Conservation (phyloP, 2,113 vertebrate species). For the Clupea harengus region DNA sequence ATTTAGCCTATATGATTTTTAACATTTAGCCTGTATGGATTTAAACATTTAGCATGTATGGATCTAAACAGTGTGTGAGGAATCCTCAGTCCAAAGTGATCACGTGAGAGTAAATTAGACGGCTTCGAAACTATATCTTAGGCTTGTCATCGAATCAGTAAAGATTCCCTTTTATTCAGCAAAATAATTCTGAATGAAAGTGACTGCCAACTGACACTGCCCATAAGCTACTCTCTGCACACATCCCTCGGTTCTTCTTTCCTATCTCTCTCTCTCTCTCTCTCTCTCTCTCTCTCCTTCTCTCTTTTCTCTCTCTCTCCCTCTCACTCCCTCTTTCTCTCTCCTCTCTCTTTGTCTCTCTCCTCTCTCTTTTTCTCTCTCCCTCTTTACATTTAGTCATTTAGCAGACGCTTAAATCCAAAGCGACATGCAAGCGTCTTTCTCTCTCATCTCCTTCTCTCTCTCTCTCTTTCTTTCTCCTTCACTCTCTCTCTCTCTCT, state of each 20-base stretch:
- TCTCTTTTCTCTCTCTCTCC: background rate
- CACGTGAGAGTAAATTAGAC: background rate
- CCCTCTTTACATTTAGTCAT: too few relatives aligned
- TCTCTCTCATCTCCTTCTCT: too few relatives aligned
- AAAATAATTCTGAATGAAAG: background rate
- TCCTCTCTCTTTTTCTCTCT: too few relatives aligned
- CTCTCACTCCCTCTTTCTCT: too few relatives aligned
- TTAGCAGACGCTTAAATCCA: too few relatives aligned
- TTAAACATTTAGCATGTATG: too few relatives aligned
- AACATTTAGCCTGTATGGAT: too few relatives aligned
- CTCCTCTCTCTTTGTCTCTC: too few relatives aligned
- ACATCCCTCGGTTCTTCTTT: background rate
- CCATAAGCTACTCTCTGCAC: background rate
- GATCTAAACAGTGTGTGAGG: background rate
- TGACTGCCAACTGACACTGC: background rate
- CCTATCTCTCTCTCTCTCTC: background rate
- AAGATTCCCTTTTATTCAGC: background rate
- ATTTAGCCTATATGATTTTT: too few relatives aligned
- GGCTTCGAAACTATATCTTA: background rate
- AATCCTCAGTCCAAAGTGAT: background rate
- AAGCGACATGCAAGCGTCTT: too few relatives aligned
- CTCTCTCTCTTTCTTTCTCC: background rate
- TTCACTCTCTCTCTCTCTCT: constrained; percentile 16
- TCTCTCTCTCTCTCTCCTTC: background rate
- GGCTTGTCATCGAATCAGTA: background rate